These are phyloP conservation scores for Matsumurasca onukii DNA, from an alignment of 1,140 invertebrate genomes.

Conservation along the genomic window DNA sequence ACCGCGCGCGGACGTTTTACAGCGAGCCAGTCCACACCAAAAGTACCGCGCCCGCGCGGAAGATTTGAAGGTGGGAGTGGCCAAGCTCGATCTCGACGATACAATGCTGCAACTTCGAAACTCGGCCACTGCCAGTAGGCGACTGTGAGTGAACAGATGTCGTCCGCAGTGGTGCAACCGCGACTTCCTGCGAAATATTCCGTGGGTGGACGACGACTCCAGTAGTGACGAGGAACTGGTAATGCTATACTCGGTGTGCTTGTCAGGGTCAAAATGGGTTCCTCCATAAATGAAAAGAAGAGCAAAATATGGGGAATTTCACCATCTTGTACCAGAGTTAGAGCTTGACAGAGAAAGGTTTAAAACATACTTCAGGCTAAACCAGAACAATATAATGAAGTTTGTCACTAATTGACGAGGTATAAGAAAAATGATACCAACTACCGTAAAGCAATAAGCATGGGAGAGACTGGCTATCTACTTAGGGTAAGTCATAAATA, in stretches of 20 bases:
- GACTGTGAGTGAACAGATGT: no score
- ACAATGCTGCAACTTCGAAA: no score
- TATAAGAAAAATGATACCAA: neutral
- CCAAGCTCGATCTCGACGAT: no score
- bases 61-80: no score
- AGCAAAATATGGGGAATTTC: neutral
- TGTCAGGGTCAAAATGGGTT: neutral
- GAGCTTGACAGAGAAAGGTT: neutral
- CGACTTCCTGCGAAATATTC: no score
- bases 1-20: no score
- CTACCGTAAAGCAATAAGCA: neutral
- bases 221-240: neutral
- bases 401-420: neutral
- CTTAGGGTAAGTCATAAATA: neutral
- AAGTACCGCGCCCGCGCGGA: no score
- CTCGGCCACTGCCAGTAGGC: no score
- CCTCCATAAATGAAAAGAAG: neutral
- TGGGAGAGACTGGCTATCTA: neutral
- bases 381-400: neutral
- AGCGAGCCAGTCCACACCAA: no score
- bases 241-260: neutral
- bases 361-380: conserved; percentile 1
- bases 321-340: neutral
- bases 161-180: no score
- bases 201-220: no score